Conservation (phyloP, 2,113 vertebrate genomes). For the Platichthys flesus region DNA sequence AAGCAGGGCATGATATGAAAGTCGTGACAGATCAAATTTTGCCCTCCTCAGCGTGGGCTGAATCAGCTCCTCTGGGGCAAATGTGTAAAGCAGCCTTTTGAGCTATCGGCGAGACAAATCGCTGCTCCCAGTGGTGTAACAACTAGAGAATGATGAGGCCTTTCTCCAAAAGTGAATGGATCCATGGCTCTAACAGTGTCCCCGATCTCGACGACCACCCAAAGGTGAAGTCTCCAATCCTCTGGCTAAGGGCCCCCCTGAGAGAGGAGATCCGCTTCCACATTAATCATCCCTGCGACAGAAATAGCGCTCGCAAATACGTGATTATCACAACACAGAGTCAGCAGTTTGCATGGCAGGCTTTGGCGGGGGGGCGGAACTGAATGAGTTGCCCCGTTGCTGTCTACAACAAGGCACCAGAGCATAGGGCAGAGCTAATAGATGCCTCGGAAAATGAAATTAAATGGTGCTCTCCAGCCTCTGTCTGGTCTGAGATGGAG, state of each 20-base stretch:
- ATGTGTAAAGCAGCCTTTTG: slow-evolving; percentile 61
- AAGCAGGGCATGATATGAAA: slow-evolving; percentile 42
- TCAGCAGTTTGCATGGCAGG: slow-evolving; percentile 71
- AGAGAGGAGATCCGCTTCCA: slow-evolving; percentile 59
- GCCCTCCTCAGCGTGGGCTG: slow-evolving; percentile 58
- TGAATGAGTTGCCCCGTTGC: slow-evolving; percentile 53
- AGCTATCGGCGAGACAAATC: slow-evolving; percentile 71
- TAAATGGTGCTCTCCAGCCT: slow-evolving; percentile 38
- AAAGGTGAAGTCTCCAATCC: slow-evolving; percentile 69
- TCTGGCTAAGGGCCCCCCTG: slow-evolving; percentile 55
- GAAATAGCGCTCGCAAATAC: slow-evolving; percentile 69
- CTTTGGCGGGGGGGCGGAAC: slow-evolving; percentile 21
- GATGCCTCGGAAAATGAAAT: slow-evolving; percentile 54
- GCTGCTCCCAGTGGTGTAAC: slow-evolving; percentile 63
- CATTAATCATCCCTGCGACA: slow-evolving; percentile 73
- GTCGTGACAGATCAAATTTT: slow-evolving; percentile 46
- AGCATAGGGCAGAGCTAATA: slow-evolving; percentile 55
- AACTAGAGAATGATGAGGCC: slow-evolving; percentile 70
- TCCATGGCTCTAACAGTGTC: slow-evolving; percentile 60
- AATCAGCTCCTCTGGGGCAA: slow-evolving; percentile 66
- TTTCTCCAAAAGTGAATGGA: slow-evolving; percentile 70
- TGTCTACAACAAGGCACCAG: slow-evolving; percentile 58
- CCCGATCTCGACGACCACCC: slow-evolving; percentile 73
- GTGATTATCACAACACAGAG: slow-evolving; percentile 71
- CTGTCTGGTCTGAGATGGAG: slow-evolving; percentile 14